A percentile compares a stretch with the other conserved stretches of the same genome.
Conservation (phyloP, 2,888 invertebrate species). For the Pterostichus madidus region DNA sequence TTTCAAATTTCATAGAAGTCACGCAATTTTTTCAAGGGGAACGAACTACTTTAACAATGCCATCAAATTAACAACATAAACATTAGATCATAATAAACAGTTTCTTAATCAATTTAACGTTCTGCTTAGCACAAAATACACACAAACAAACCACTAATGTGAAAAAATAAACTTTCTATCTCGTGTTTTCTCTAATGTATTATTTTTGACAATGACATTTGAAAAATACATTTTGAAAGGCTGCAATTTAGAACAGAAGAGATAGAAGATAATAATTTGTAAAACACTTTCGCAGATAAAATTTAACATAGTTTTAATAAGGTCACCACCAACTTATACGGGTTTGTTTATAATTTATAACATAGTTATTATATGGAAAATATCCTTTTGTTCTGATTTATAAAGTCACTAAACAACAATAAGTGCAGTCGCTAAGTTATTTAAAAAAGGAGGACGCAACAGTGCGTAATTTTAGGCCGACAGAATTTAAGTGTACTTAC, state of each 20-base stretch:
- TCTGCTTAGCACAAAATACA: constrained; percentile 30
- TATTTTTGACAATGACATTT: constrained; percentile 59
- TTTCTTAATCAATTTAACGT: constrained; percentile 48
- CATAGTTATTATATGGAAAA: constrained; percentile 6
- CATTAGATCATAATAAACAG: constrained; percentile 24
- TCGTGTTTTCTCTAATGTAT: constrained; percentile 27
- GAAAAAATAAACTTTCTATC: constrained; percentile 51
- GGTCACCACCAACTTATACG: constrained; percentile 41
- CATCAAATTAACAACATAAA: constrained; percentile 2
- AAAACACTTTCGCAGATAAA: constrained; percentile 52
- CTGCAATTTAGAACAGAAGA: constrained; percentile 33
- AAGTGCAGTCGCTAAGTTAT: too few species aligned
- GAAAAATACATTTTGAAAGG: constrained; percentile 49
- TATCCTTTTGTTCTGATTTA: constrained; percentile 27
- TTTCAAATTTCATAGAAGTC: background rate
- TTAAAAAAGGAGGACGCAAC: too few species aligned
- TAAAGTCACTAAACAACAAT: constrained; percentile 22
- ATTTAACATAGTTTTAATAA: constrained; percentile 37
- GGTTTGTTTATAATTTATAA: constrained; percentile 39
- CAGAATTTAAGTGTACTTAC: too few species aligned
- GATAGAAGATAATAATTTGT: constrained; percentile 54
- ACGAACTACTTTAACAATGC: background rate
- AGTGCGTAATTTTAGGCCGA: too few species aligned
- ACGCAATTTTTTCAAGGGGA: constrained; percentile 6
- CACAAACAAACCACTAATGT: constrained; percentile 35